Base-by-base conservation (phyloP, 1,140 invertebrate genomes). In the Mactra quadrangularis region DNA sequence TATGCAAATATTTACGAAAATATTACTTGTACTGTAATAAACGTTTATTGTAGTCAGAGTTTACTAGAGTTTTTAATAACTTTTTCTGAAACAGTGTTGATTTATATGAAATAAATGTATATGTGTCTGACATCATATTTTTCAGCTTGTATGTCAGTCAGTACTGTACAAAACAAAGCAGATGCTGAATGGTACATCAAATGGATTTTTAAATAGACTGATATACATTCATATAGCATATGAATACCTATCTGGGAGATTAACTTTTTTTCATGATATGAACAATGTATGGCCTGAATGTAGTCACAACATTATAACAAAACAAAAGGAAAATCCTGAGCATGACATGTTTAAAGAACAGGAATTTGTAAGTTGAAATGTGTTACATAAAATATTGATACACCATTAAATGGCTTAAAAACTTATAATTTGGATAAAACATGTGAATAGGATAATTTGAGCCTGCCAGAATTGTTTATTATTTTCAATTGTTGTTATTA, bases 221-320 rank as follows among this genome's bases (percentile, higher is more conserved):
- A 31, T 68, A 31, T 38, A 31, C 31, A 59, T 66, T 13, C 76
- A 68, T 50, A 13, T 78, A 17, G 76, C 76, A 38, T 78, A 66
- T 31, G 25, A 68, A 47, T 52, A n/a, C 25, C 52, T 78, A 17
- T 41, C 76, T 11, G 31, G 31, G 4, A 50, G 76, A 78, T 50
- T 81, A 1, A 55, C 77, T 19, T 82, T 74, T 27, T 82, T 82
- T 41, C 57, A 47, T 27, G 59, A 25, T 1, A 74, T 82, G 59
- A 74, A 75, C 60, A 41, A 60, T 22, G 60, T 82, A 17, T 82
- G 79, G 79, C 70, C 79, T 35, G 68, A 82, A 15, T 82, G 79
- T 52, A 75, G 70, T 45, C 3, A 31, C 6, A 47, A 41, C 1
- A 74, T 74, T 15, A 45, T 29, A 9, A 45, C n/a, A 0, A 7